Percentiles rank a stretch among this genome's conserved stretches.
phyloP scores from a whole-genome alignment of 2,888 invertebrate species.

The Neoascia interrupta region DNA sequence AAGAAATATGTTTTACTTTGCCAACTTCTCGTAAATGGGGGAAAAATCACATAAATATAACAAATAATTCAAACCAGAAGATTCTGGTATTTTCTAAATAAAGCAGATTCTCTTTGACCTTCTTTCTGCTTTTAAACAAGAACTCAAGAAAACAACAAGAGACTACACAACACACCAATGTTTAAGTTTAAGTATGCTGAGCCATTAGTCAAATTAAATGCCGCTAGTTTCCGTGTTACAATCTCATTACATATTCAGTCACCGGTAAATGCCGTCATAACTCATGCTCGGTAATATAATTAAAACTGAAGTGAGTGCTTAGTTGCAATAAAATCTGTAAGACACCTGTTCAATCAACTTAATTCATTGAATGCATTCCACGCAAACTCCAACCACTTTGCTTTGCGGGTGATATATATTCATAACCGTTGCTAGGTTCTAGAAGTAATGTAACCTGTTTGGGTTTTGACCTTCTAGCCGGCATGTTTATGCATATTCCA shows the following conservation, averaged over 20 bases:
- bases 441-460: slow-evolving; percentile 27
- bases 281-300: slow-evolving; percentile 10
- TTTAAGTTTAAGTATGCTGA: slow-evolving; percentile 18
- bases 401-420: slow-evolving; percentile 12
- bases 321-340: slow-evolving; percentile 27
- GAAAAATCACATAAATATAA: too few species aligned
- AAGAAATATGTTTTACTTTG: too few species aligned
- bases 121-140: too few species aligned
- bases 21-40: too few species aligned
- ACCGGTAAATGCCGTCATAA: neutral
- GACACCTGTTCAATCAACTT: too few species aligned
- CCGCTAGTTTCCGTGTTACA: slow-evolving; percentile 15
- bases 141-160: too few species aligned
- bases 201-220: neutral
- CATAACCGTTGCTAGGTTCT: slow-evolving; percentile 41
- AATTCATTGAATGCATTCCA: slow-evolving; percentile 49
- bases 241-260: neutral
- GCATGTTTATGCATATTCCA: slow-evolving; percentile 22
- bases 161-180: too few species aligned
- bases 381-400: slow-evolving; percentile 22
- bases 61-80: too few species aligned
- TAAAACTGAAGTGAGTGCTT: slow-evolving; percentile 17
- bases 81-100: too few species aligned
- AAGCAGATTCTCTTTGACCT: too few species aligned
- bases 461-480: slow-evolving; percentile 30